phyloP scores from a whole-genome alignment of 1,140 invertebrate species.

The Psix sp. region DNA sequence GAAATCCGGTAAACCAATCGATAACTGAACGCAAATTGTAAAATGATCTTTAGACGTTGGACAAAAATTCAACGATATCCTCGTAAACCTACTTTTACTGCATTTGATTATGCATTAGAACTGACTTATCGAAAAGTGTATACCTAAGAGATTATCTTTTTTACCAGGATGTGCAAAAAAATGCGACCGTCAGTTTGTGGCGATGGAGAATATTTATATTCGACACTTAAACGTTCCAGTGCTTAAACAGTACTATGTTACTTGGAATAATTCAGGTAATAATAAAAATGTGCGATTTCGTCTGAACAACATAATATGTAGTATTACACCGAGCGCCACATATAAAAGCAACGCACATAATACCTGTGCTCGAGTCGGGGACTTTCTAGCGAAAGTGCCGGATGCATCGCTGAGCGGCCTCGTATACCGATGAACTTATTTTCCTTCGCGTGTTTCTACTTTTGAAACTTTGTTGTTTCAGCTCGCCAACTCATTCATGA shows the following conservation, averaged over 20 bases:
- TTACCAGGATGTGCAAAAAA: too few relatives aligned
- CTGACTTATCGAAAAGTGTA: too few relatives aligned
- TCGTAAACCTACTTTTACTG: slow-evolving; percentile 37
- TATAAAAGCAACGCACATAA: slow-evolving; percentile 47
- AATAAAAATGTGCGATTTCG: slow-evolving; percentile 54
- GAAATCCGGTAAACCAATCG: slow-evolving; percentile 32
- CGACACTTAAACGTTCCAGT: slow-evolving; percentile 9
- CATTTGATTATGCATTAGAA: too few relatives aligned
- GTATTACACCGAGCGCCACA: slow-evolving; percentile 41
- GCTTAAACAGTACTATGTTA: slow-evolving; percentile 34
- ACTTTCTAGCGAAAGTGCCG: slow-evolving; percentile 63
- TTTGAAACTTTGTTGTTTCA: slow-evolving; percentile 49
- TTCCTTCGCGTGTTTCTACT: slow-evolving; percentile 57
- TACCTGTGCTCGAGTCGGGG: slow-evolving; percentile 28
- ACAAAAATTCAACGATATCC: slow-evolving; percentile 25
- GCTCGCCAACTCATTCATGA: slow-evolving; percentile 31
- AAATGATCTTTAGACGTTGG: too few relatives aligned
- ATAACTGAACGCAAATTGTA: too few relatives aligned
- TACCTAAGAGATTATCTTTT: too few relatives aligned
- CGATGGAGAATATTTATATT: too few relatives aligned
- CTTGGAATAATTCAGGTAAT: slow-evolving; percentile 33
- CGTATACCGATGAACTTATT: slow-evolving; percentile 62
- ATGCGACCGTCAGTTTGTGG: too few relatives aligned
- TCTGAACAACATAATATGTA: slow-evolving; percentile 50
- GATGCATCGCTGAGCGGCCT: slow-evolving; percentile 55